Base-by-base conservation (phyloP, 2,888 invertebrate species). In the Heliconius aoede region DNA sequence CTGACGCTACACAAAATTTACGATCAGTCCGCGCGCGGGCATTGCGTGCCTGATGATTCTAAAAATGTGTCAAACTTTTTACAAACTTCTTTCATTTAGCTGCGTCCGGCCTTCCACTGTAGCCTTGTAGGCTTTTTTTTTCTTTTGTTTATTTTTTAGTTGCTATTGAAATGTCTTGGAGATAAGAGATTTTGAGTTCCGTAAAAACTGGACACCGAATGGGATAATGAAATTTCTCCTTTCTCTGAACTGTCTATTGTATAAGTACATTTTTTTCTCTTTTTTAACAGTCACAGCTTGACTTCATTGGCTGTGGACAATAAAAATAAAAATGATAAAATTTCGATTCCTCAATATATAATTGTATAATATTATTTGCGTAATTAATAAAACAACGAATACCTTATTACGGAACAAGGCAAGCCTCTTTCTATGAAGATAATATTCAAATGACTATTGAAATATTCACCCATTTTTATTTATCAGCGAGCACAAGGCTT, bases 51-150 rank as follows among this genome's bases (percentile, higher is more conserved):
- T 91, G 94, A 93, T 92, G 93, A 90, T 93, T 92, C 93, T 93
- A 94, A 94, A 94, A 94, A 94, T 93, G 94, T 94, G 94, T 93
- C 94, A 94, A 93, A 93, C 89, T 93, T 94, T 94, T 94, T 93
- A 93, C 91, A 88, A 93, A 93, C 88, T 93, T 93, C 93, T 93
- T 94, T 94, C 93, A 93, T 94, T 94, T 92, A 90, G 88, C 86
- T 86, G 85, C 87, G 91, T 90, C 91, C 91, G 91, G 89, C 92
- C 92, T 92, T 93, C 90, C 89, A 88, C 86, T 89, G 89, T 88
- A 89, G 90, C 90, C 90, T 92, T 92, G 90, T 85, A 85, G 86
- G 87, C 3, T n/a, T 55, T 90, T 91, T 92, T 88, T 89, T 89
- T 85, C 87, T 89, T 90, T 93, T 93, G 91, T 92, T 92, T 88